Conservation (phyloP, 2,888 invertebrate genomes). For the Hirudinaria manillensis region DNA sequence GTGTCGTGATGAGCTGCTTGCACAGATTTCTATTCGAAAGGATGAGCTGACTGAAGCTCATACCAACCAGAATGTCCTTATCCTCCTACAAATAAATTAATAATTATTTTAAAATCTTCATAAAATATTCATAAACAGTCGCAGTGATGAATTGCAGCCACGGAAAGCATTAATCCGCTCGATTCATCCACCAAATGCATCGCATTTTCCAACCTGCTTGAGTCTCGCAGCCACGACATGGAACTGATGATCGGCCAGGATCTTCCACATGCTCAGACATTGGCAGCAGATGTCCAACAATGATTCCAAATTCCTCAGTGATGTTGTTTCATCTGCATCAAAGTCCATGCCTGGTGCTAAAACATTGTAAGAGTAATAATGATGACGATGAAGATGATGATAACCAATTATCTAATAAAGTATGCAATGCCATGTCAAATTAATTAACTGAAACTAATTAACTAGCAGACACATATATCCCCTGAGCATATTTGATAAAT, state of each 20-base stretch:
- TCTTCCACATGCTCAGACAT: constrained; percentile 84
- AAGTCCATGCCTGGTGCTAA: not conserved
- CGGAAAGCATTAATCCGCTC: constrained; percentile 10
- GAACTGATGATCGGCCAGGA: constrained; percentile 84
- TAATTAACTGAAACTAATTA: too few species aligned
- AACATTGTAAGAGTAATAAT: not conserved
- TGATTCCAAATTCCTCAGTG: constrained; percentile 51
- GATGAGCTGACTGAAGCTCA: constrained; percentile 57
- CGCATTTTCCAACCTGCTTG: constrained; percentile 44
- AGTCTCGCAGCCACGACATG: constrained; percentile 60
- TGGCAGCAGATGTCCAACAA: constrained; percentile 70
- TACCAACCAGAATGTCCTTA: constrained; percentile 60
- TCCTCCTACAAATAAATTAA: constrained; percentile 57
- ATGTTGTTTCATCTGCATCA: constrained; percentile 53
- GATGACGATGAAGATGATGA: not conserved
- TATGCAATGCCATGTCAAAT: too few species aligned
- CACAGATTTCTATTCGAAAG: constrained; percentile 37
- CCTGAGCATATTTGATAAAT: too few species aligned
- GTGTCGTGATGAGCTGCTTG: constrained; percentile 70
- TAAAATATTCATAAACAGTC: not conserved
- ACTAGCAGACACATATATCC: too few species aligned
- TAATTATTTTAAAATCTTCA: not conserved
- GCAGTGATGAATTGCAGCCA: not conserved
- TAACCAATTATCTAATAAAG: too few species aligned
- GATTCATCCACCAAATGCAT: not conserved